Base-by-base conservation (phyloP, 1,140 invertebrate species). In the Pissodes strobi region DNA sequence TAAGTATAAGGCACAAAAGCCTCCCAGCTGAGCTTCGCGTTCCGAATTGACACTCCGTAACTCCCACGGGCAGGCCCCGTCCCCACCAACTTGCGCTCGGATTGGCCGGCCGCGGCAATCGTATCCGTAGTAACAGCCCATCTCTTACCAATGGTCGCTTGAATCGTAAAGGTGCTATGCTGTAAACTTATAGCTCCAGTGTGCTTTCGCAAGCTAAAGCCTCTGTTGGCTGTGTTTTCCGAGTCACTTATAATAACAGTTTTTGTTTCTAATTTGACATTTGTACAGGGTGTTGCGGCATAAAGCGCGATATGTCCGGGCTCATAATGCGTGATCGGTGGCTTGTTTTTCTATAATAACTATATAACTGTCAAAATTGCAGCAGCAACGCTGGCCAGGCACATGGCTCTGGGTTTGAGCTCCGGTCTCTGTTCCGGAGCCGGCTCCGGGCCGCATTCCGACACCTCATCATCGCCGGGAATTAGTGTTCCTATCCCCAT, bases 331-430 rank as follows among this genome's bases (percentile, higher is more conserved):
- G 41, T 15, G 41, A 13, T 43, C 41, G 41, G 9, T 30, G n/a
- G 15, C 12, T 37, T 30, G 18, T 15, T 19, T 12, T 30, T 3
- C n/a, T n/a, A n/a, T n/a, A n/a, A n/a, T n/a, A n/a, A 27, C 12
- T 18, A 18, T 8, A 21, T 21, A 9, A 23, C 37, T 8, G 46
- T 66, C 46, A 60, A 62, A 43, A 59, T 49, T 59, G 27, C 53
- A 17, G 43, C 48, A 21, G 52, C 52, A 66, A 77, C 68, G 43
- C 76, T 77, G 77, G 77, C 74, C 67, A 73, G 72, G 23, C 75
- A 75, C 61, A 80, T 80, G 79, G 79, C 79, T 43, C 66, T 80
- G 53, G 77, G 78, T 46, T 69, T 80, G 67, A 74, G 72, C 69
- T 73, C 78, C 71, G 78, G 77, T 30, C 64, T 74, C 41, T 72